Percentiles rank a stretch among this genome's conserved stretches.
phyloP scores from a whole-genome alignment of 1,140 invertebrate genomes.

The Archegozetes longisetosus region DNA sequence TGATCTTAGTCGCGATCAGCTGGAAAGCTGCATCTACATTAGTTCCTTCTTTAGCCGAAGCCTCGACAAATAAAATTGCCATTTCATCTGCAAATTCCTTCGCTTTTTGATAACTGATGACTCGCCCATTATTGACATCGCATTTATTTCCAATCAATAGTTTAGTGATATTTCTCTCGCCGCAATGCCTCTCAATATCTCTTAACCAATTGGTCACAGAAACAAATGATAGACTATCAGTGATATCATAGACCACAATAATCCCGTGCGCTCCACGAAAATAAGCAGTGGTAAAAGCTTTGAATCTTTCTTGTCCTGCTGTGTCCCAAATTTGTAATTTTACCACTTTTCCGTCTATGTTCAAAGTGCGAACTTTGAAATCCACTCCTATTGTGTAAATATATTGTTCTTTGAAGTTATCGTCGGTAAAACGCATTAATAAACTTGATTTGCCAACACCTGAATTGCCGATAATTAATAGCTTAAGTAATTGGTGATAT shows the following conservation, averaged over 20 bases:
- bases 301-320: constrained; percentile 38
- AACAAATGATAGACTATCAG: neutral
- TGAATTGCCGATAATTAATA: constrained; percentile 68
- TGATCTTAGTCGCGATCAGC: neutral
- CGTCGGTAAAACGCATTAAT: constrained; percentile 86
- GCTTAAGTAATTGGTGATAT: constrained; percentile 94
- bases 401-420: constrained; percentile 70
- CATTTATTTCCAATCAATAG: neutral
- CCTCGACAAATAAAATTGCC: neutral
- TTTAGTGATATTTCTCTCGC: neutral
- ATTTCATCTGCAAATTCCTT: neutral
- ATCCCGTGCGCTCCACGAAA: neutral
- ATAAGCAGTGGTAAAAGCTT: neutral
- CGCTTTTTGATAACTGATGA: neutral
- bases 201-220: neutral
- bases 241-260: neutral
- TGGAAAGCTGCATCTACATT: neutral
- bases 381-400: neutral
- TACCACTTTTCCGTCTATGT: neutral
- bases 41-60: neutral
- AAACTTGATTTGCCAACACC: constrained; percentile 91
- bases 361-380: neutral
- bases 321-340: constrained; percentile 45
- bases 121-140: neutral
- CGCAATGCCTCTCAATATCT: neutral